Percentiles rank a stretch among this genome's conserved stretches.
phyloP scores from a whole-genome alignment of 2,113 vertebrate genomes.

The Brachyistius frenatus region DNA sequence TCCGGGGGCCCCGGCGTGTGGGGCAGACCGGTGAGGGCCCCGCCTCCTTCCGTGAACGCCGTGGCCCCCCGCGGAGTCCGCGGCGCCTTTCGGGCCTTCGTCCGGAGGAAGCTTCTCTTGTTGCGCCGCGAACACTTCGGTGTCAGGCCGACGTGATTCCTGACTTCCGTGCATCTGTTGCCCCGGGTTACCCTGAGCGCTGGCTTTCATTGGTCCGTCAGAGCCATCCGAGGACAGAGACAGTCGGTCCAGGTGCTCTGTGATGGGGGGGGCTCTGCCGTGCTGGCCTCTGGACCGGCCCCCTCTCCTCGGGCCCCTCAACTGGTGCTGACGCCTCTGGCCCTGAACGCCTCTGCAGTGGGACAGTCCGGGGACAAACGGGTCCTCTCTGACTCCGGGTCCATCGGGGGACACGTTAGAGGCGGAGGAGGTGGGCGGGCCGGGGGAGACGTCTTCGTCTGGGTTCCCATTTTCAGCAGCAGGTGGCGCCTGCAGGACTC shows the following conservation, averaged over 20 bases:
- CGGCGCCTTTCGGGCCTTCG: constrained; percentile 4
- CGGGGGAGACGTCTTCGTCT: constrained; percentile 34
- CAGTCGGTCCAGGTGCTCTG: constrained; percentile 69
- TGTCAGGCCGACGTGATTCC: no score
- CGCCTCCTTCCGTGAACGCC: constrained; percentile 63
- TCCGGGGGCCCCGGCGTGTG: constrained; percentile 8
- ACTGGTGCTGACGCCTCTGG: constrained; percentile 55
- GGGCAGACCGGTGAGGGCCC: constrained; percentile 29
- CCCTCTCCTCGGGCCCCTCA: constrained; percentile 65
- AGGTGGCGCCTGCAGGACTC: constrained; percentile 56
- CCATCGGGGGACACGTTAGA: constrained; percentile 11
- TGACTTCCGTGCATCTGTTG: background rate
- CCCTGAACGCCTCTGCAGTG: constrained; percentile 49
- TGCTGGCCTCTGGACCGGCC: constrained; percentile 52
- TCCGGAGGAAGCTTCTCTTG: constrained; percentile 11
- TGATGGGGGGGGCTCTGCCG: constrained; percentile 34
- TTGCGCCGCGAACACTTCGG: background rate
- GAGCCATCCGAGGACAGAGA: constrained; percentile 60
- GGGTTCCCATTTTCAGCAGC: constrained; percentile 54
- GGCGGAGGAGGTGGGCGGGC: background rate
- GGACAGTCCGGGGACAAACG: constrained; percentile 1
- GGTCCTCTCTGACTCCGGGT: constrained; percentile 14
- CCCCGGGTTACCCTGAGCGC: constrained; percentile 12
- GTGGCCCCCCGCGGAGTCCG: constrained; percentile 55
- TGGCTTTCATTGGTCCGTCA: constrained; percentile 19